Conservation (phyloP, 2,797 vertebrate species). For the Alcedo quadribrachys region DNA sequence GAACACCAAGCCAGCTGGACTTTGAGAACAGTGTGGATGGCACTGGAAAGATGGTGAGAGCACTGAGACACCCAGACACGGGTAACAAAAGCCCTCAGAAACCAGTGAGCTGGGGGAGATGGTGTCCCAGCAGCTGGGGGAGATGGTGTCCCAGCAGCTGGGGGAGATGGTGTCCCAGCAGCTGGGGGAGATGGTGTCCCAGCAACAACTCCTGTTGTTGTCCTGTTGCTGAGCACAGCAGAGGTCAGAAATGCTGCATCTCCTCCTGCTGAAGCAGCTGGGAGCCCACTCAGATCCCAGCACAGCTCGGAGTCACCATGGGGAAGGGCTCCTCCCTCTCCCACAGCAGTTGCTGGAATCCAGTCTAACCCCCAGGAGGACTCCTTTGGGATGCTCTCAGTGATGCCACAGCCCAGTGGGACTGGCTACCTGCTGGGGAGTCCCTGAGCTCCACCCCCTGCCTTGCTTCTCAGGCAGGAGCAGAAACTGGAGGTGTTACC, state of each 20-base stretch:
- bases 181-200: not conserved
- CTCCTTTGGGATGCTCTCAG: not conserved
- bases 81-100: not conserved
- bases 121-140: not conserved
- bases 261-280: not conserved
- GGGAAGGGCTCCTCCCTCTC: not conserved
- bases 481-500: not conserved
- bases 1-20: not conserved
- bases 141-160: not conserved
- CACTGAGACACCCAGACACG: not conserved
- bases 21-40: not conserved
- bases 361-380: not conserved
- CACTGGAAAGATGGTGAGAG: not conserved
- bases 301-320: accelerated
- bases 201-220: not conserved
- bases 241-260: not conserved
- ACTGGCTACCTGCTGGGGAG: not conserved
- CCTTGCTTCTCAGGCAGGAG: not conserved
- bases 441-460: not conserved
- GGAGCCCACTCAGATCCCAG: not conserved
- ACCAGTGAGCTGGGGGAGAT: not conserved
- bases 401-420: not conserved
- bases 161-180: not conserved
- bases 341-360: not conserved
- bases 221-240: not conserved